Base-by-base conservation (phyloP, 2,113 vertebrate genomes). In the Rhynchomys soricoides region DNA sequence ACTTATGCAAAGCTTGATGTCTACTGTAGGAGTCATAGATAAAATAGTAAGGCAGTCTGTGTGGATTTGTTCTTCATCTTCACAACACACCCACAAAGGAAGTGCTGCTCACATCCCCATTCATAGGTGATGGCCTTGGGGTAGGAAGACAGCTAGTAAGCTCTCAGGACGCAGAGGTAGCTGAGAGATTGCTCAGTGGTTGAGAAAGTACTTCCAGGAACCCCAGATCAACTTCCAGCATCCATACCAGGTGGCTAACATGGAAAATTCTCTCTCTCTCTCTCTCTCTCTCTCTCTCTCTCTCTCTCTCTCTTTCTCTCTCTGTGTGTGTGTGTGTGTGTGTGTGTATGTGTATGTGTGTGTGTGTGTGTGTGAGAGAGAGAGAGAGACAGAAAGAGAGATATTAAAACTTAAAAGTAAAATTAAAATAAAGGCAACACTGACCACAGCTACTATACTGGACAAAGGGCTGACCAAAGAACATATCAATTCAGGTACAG, bases 91-190 rank as follows among this genome's bases (percentile, higher is more conserved):
- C 78, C 11, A 1, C 1, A 34, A 26, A 13, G 66, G 19, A 7
- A 29, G 22, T 19, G 37, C 22, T 37, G 29, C 5, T 37, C 6
- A 3, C 3, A 37, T 1, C 10, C 48, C 26, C 26, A 24, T 21
- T 83, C 86, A n/a, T 81, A 48, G 8, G 8, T 0, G 1, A 45
- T 10, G 50, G 6, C 1, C 0, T 24, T 31, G 19, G 4, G 21
- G 12, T 50, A 4, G 24, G 59, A 43, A n/a, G 29, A 29, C 37
- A 40, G 16, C 22, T 29, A 29, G 15, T 0, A 37, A 31, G 13
- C 62, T 12, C n/a, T 62, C 17, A 1, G 1, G 3, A 75, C 7
- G 37, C 21, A 43, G 13, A 45, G 37, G 1, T 24, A 62, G 57
- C 55, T 43, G n/a, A 45, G n/a, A 62, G n/a, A 62, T 45, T 43